Evolutionary conservation across 2,888 invertebrate genomes (phyloP).

Genomic region (Epirrita christyi): DNA sequence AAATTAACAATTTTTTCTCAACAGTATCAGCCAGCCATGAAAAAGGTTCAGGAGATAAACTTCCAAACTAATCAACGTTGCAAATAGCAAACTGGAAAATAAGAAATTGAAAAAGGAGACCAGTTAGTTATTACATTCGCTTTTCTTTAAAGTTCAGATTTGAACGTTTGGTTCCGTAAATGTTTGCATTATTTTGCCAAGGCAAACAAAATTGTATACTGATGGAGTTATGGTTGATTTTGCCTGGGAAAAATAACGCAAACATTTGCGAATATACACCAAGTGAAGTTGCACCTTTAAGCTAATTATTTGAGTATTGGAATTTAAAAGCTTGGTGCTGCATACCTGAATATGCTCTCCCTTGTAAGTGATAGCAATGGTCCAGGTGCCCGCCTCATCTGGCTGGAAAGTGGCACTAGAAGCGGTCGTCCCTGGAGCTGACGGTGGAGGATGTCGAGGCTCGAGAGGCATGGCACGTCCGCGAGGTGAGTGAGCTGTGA

Average conservation of each 20-base stretch:
- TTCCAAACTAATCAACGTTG: slow-evolving; percentile 24
- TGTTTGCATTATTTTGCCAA: too few relatives aligned
- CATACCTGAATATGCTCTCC: slow-evolving; percentile 94
- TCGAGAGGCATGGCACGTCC: slow-evolving; percentile 88
- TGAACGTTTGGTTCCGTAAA: neutral
- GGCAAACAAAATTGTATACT: too few relatives aligned
- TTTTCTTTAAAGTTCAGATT: neutral
- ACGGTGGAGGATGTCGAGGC: slow-evolving; percentile 88
- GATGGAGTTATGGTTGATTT: too few relatives aligned
- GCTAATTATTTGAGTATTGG: neutral
- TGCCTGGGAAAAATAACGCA: too few relatives aligned
- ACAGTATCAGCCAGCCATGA: slow-evolving; percentile 12
- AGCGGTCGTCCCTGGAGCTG: slow-evolving; percentile 92
- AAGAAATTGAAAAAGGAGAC: slow-evolving; percentile 13
- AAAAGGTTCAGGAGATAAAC: slow-evolving; percentile 20
- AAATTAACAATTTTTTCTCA: slow-evolving; percentile 13
- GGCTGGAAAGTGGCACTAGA: slow-evolving; percentile 98
- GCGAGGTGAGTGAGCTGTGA: slow-evolving; percentile 96
- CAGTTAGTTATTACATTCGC: neutral
- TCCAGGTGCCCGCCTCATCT: slow-evolving; percentile 98
- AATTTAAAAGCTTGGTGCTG: neutral
- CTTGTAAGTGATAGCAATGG: slow-evolving; percentile 97
- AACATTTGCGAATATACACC: too few relatives aligned
- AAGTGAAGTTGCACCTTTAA: too few relatives aligned
- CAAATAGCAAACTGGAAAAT: slow-evolving; percentile 19